Evolutionary conservation across 2,888 invertebrate species (phyloP).

Genomic region (Sclerodermus sp.): DNA sequence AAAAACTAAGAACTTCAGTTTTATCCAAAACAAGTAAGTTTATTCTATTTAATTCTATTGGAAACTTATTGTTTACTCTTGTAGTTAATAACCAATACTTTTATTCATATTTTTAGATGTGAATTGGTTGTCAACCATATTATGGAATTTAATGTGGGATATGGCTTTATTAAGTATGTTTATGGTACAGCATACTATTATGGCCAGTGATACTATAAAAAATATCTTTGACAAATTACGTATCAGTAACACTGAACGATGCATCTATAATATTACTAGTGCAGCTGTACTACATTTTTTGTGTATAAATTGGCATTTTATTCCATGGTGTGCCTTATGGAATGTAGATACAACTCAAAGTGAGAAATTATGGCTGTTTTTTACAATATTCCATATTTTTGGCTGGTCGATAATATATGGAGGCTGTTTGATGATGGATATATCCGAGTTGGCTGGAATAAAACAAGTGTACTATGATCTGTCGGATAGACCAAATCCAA

Average conservation of each 20-base stretch:
- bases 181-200: constrained; percentile 64
- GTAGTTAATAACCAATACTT: not conserved
- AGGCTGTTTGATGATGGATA: constrained; percentile 66
- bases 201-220: constrained; percentile 60
- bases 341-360: constrained; percentile 59
- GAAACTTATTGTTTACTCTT: not conserved
- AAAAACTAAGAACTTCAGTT: constrained; percentile 35
- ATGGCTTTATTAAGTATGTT: constrained; percentile 60
- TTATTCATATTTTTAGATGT: constrained; percentile 12
- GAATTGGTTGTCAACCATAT: not conserved
- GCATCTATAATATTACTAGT: constrained; percentile 43
- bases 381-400: constrained; percentile 59
- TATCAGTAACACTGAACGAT: constrained; percentile 51
- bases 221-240: constrained; percentile 54
- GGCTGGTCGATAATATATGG: constrained; percentile 65
- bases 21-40: constrained; percentile 25
- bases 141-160: constrained; percentile 57
- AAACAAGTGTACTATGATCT: constrained; percentile 67
- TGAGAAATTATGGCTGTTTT: constrained; percentile 58
- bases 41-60: not conserved
- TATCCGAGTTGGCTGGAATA: constrained; percentile 64
- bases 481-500: constrained; percentile 60
- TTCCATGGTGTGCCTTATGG: constrained; percentile 61
- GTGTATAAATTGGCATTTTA: constrained; percentile 60
- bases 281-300: constrained; percentile 58